phyloP scores from a whole-genome alignment of 2,888 invertebrate genomes.

The Dryobotodes eremita region DNA sequence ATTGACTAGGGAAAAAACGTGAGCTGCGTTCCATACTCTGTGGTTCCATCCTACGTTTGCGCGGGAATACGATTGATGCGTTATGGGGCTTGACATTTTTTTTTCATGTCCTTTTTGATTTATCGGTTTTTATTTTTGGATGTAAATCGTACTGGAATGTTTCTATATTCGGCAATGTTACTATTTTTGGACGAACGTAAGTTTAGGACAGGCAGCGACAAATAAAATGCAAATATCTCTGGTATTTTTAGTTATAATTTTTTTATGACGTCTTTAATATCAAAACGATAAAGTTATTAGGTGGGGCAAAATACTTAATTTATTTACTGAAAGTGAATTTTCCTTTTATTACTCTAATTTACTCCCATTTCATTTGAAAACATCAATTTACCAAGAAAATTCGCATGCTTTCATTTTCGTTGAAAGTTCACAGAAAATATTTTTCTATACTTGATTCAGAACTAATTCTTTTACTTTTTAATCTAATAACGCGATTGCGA shows the following conservation, averaged over 20 bases:
- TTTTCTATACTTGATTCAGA: constrained; percentile 33
- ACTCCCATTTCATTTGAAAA: constrained; percentile 24
- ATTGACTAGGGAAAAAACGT: constrained; percentile 87
- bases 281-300: not conserved
- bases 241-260: not conserved
- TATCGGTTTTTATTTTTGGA: constrained; percentile 48
- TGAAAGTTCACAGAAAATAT: constrained; percentile 24
- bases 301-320: not conserved
- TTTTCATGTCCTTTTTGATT: constrained; percentile 57
- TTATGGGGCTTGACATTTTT: constrained; percentile 63
- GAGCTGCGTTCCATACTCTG: constrained; percentile 70
- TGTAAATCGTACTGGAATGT: constrained; percentile 31
- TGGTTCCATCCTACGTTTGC: constrained; percentile 64
- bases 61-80: constrained; percentile 75
- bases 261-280: not conserved
- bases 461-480: constrained; percentile 59
- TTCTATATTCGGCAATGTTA: constrained; percentile 26
- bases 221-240: not conserved
- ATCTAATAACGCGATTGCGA: constrained; percentile 47
- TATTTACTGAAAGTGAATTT: constrained; percentile 6
- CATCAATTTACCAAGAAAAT: constrained; percentile 17
- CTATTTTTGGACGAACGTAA: constrained; percentile 29
- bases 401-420: constrained; percentile 18
- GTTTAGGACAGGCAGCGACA: not conserved
- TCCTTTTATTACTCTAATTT: constrained; percentile 7